Conservation (phyloP, 2,888 invertebrate species). For the Scaptomyza parva region DNA sequence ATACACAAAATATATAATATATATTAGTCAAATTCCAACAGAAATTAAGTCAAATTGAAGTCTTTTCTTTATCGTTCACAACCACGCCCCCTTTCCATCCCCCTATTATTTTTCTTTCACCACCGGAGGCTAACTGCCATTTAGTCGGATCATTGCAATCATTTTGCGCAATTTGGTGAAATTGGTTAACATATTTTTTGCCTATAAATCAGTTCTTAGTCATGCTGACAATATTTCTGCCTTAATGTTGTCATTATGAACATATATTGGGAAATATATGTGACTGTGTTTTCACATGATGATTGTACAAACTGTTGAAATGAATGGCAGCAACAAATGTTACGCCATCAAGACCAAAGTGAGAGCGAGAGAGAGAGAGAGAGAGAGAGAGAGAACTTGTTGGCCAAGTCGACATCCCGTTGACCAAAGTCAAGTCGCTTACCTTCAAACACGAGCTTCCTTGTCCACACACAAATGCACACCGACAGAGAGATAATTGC, state of each 20-base stretch:
- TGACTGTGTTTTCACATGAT: conserved; percentile 39
- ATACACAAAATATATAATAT: too few species aligned
- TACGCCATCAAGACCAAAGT: conserved; percentile 27
- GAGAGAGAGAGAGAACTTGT: conserved; percentile 28
- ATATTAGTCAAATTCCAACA: conserved; percentile 16
- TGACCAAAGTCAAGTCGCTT: conserved; percentile 38
- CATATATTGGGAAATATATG: conserved; percentile 54
- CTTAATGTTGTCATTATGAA: conserved; percentile 45
- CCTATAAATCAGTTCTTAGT: conserved; percentile 51
- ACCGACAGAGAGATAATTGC: conserved; percentile 44
- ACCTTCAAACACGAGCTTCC: conserved; percentile 61
- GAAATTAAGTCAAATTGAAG: conserved; percentile 29
- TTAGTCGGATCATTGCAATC: conserved; percentile 41
- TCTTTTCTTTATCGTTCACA: conserved; percentile 11
- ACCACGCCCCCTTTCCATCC: conserved; percentile 5
- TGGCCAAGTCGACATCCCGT: conserved; percentile 29
- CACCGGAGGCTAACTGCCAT: conserved; percentile 34
- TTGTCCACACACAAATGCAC: conserved; percentile 24
- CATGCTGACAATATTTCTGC: conserved; percentile 45
- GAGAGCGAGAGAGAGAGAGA: conserved; percentile 14
- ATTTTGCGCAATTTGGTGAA: conserved; percentile 18
- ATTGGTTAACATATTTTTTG: conserved; percentile 19
- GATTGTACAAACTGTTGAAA: conserved; percentile 42
- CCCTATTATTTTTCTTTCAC: conserved; percentile 28
- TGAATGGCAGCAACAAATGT: conserved; percentile 5